Percentiles rank a stretch among this genome's conserved stretches.
Evolutionary conservation across 2,888 invertebrate genomes (phyloP).

Genomic region (Eucriotettix oculatus): DNA sequence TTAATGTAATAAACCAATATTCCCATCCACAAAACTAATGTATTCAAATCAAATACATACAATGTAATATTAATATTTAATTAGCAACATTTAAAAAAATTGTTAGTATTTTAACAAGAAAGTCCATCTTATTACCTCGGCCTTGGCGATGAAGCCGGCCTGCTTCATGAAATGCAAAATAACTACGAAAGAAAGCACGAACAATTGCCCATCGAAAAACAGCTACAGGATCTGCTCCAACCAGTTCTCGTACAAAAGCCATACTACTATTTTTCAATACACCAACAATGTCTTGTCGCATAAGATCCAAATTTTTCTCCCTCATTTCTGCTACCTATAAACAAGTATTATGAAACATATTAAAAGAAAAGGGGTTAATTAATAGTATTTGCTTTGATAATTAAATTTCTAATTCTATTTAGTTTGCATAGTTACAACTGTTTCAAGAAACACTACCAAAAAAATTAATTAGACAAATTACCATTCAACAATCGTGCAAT

Average conservation of each 20-base stretch:
- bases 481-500: too few species aligned
- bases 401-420: too few species aligned
- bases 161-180: conserved; percentile 77
- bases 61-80: too few species aligned
- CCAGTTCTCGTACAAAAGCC: conserved; percentile 83
- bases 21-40: too few species aligned
- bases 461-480: too few species aligned
- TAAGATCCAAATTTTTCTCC: conserved; percentile 88
- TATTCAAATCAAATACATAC: too few species aligned
- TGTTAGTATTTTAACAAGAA: too few species aligned
- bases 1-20: too few species aligned
- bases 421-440: too few species aligned
- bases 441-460: too few species aligned
- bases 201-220: conserved; percentile 89
- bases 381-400: too few species aligned
- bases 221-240: conserved; percentile 84
- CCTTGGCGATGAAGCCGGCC: conserved; percentile 50
- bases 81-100: too few species aligned
- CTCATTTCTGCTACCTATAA: conserved; percentile 68
- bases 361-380: background rate
- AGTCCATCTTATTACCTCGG: conserved; percentile 23
- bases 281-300: conserved; percentile 86
- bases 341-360: background rate
- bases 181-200: conserved; percentile 77
- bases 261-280: conserved; percentile 85